phyloP scores from a whole-genome alignment of 2,113 vertebrate genomes.

The Epinephelus lanceolatus region DNA sequence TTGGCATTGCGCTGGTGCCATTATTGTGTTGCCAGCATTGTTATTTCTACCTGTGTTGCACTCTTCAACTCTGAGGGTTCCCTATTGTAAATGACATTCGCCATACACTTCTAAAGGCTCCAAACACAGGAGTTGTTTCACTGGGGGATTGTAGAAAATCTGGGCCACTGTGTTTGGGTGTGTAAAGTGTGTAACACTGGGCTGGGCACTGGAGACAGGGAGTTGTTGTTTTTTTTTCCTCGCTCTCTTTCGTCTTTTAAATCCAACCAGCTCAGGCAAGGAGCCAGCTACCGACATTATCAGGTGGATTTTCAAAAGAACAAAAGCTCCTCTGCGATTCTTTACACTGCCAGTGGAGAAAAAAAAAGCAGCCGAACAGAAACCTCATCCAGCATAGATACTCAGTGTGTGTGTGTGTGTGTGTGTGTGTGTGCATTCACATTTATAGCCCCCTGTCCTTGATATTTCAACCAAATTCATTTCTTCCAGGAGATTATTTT shows the following conservation, averaged over 20 bases:
- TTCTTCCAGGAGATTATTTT: slow-evolving; percentile 67
- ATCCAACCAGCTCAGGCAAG: slow-evolving; percentile 68
- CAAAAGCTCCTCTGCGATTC: slow-evolving; percentile 73
- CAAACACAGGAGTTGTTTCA: slow-evolving; percentile 48
- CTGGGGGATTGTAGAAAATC: slow-evolving; percentile 55
- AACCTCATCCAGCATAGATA: slow-evolving; percentile 25
- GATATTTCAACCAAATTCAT: slow-evolving; percentile 61
- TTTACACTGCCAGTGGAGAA: slow-evolving; percentile 38
- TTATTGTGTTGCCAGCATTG: slow-evolving; percentile 45
- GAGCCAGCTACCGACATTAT: slow-evolving; percentile 69
- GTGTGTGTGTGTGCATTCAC: not conserved
- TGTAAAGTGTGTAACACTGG: slow-evolving; percentile 52
- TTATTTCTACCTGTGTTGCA: slow-evolving; percentile 64
- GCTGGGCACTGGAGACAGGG: slow-evolving; percentile 48
- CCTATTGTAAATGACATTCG: slow-evolving; percentile 57
- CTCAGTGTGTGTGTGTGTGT: not conserved
- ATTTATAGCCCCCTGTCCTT: slow-evolving; percentile 28
- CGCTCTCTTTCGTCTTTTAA: slow-evolving; percentile 51
- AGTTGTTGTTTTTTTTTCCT: not conserved
- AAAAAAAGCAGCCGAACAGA: slow-evolving; percentile 33
- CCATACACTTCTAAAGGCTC: slow-evolving; percentile 39
- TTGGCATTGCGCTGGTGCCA: slow-evolving; percentile 30
- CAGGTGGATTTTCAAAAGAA: slow-evolving; percentile 78
- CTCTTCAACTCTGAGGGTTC: slow-evolving; percentile 53
- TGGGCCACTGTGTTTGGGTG: slow-evolving; percentile 63